Evolutionary conservation across 2,113 vertebrate species (phyloP).

Genomic region (Arizona elegans): DNA sequence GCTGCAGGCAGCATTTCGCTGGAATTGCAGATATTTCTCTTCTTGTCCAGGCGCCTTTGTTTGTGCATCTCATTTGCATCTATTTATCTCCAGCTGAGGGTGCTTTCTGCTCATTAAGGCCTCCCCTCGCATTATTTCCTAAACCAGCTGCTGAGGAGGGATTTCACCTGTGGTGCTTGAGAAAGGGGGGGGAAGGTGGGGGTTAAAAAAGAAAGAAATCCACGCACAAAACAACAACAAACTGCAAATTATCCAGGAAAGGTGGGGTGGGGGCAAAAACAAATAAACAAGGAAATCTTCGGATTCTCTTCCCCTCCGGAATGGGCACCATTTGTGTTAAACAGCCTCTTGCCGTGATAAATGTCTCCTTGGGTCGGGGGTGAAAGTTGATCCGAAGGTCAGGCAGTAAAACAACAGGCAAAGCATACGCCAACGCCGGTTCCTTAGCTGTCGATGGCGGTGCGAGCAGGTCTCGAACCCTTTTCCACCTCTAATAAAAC

Average conservation of each 20-base stretch:
- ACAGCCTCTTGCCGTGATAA: slow-evolving; percentile 97
- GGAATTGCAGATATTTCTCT: slow-evolving; percentile 84
- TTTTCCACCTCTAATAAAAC: slow-evolving; percentile 77
- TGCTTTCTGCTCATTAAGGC: slow-evolving; percentile 91
- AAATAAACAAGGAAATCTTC: slow-evolving; percentile 80
- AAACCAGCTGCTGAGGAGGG: slow-evolving; percentile 86
- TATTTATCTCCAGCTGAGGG: slow-evolving; percentile 88
- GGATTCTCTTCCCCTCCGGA: slow-evolving; percentile 81
- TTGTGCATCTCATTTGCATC: slow-evolving; percentile 99
- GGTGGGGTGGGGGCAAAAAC: not conserved
- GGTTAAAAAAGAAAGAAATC: slow-evolving; percentile 37
- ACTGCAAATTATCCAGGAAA: slow-evolving; percentile 73
- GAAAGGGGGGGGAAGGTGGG: slow-evolving; percentile 78
- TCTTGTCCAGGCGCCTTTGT: slow-evolving; percentile 81
- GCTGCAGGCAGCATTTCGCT: slow-evolving; percentile 83
- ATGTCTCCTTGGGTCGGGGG: slow-evolving; percentile 89
- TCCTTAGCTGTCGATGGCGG: slow-evolving; percentile 80
- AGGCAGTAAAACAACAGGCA: slow-evolving; percentile 94
- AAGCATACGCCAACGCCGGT: slow-evolving; percentile 85
- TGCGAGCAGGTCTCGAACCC: slow-evolving; percentile 79
- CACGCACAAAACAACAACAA: not conserved
- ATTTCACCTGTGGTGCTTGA: slow-evolving; percentile 90
- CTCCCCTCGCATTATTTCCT: slow-evolving; percentile 85
- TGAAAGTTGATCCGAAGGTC: slow-evolving; percentile 99
- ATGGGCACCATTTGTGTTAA: slow-evolving; percentile 98